Base-by-base conservation (phyloP, 2,797 vertebrate species). In the Linurgus olivaceus region DNA sequence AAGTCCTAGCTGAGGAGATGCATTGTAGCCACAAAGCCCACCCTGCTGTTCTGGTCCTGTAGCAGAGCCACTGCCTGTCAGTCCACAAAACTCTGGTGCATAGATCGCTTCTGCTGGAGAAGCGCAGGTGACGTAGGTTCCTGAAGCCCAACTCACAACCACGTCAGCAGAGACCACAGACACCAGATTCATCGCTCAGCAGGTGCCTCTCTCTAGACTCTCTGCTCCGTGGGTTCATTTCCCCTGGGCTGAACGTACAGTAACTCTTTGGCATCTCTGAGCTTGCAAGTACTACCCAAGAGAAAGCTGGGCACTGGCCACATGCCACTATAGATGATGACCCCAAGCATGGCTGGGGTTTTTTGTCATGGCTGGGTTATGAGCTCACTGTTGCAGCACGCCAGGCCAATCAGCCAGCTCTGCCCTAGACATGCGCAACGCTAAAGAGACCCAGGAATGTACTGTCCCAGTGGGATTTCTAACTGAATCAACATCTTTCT, bases 311-410 rank as follows among this genome's bases (percentile, higher is more conserved):
- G 63, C 15, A 8, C 59, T 61, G 71, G 38, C 40, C 47, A 58
- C 44, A 23, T 21, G 70, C 62, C 73, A 55, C 47, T 2, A 0
- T 2, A 0, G 47, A 52, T 1, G 44, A 52, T 0, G 0, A 59
- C 42, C 68, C 38, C 18, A 67, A 47, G 74, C 6, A 10, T 7
- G 63, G 37, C 1, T 75, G 47, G 40, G 37, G 1, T 31, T 79
- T 88, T 80, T 77, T 63, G 59, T 70, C 74, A 57, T 37, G 0
- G 0, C 29, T 6, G 12, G 23, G 63, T 87, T 79, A 61, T 80
- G 88, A 95, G 90, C 80, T 95, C 92, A 90, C 66, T 33, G 73
- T 82, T 86, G 90, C 80, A 95, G 70, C 76, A 59, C 0, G 9
- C 54, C 15, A 31, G 90, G 58, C 58, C 73, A 82, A 50, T 59